Base-by-base conservation (phyloP, 2,888 invertebrate species). In the Noctua comes region DNA sequence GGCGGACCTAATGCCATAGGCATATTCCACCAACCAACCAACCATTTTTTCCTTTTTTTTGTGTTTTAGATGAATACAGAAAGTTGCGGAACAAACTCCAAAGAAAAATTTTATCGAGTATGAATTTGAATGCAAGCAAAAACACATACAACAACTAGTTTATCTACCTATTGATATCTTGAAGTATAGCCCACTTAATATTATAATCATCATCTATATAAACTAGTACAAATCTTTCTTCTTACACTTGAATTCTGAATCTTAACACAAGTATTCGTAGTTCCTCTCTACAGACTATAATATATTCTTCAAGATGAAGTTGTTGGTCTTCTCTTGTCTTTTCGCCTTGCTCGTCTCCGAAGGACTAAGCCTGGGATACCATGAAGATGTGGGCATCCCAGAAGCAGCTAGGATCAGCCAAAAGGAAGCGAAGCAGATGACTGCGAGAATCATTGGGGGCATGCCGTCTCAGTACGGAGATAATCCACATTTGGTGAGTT, bases 371-470 rank as follows among this genome's bases (percentile, higher is more conserved):
- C 43, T 74, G 24, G 75, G 88, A 77, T 94, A 94, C 88, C 93
- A 94, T 76, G 87, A 88, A 48, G 83, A 84, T 13, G 81, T 91
- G 36, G 93, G 94, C 6, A 90, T 94, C 36, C 85, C 87, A 0
- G 86, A 89, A 66, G 93, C 93, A 1, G 86, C 88, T 7, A 88
- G 90, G 54, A 89, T 93, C 81, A 84, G 78, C 76, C 80, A 81
- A 7, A 77, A 76, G 0, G 92, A 93, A 74, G 80, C 85, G 10
- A 62, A 1, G 10, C 27, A 46, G 18, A 86, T 88, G 0, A 68
- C 87, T 51, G 80, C 88, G 21, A 91, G 91, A 77, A 92, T 93
- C 27, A 88, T 90, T 0, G 93, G 93, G 0, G 94, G 94, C 0
- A 54, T 85, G 24, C 75, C 80, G 0, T 84, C 90, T 0, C 57